Evolutionary conservation across 2,888 invertebrate genomes (phyloP).

Genomic region (Tachina grossa): DNA sequence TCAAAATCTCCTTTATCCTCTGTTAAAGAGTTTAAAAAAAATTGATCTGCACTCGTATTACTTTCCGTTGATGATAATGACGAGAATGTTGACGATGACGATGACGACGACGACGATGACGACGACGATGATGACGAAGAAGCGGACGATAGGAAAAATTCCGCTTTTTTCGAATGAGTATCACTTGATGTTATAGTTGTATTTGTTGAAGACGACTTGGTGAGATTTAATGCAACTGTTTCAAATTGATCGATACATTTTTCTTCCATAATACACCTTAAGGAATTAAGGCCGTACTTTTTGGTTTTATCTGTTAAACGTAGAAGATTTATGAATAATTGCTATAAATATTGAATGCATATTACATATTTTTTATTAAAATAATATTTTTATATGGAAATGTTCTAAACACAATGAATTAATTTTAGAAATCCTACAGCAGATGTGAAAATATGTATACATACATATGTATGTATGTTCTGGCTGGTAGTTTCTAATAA

Average conservation of each 20-base stretch:
- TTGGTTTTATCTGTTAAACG: neutral
- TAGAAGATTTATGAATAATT: too few relatives aligned
- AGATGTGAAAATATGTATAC: too few relatives aligned
- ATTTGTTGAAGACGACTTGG: conserved; percentile 68
- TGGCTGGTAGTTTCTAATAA: too few relatives aligned
- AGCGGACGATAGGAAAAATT: conserved; percentile 63
- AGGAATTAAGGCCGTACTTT: conserved; percentile 45
- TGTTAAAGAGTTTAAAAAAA: conserved; percentile 49
- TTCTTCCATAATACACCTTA: conserved; percentile 81
- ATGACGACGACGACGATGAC: conserved; percentile 30
- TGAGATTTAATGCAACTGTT: conserved; percentile 69
- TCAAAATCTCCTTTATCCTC: conserved; percentile 62
- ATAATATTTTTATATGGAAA: too few relatives aligned
- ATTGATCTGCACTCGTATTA: conserved; percentile 48
- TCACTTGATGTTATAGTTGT: conserved; percentile 53
- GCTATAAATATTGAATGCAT: too few relatives aligned
- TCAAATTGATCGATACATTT: conserved; percentile 79
- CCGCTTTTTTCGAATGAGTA: conserved; percentile 52
- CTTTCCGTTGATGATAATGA: conserved; percentile 39
- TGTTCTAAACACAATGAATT: too few relatives aligned
- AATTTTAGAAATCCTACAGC: too few relatives aligned
- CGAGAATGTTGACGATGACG: conserved; percentile 49
- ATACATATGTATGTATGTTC: too few relatives aligned
- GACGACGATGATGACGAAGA: conserved; percentile 57
- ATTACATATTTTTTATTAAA: too few relatives aligned